phyloP scores from a whole-genome alignment of 2,888 invertebrate species.

The Amphipoea oculea region DNA sequence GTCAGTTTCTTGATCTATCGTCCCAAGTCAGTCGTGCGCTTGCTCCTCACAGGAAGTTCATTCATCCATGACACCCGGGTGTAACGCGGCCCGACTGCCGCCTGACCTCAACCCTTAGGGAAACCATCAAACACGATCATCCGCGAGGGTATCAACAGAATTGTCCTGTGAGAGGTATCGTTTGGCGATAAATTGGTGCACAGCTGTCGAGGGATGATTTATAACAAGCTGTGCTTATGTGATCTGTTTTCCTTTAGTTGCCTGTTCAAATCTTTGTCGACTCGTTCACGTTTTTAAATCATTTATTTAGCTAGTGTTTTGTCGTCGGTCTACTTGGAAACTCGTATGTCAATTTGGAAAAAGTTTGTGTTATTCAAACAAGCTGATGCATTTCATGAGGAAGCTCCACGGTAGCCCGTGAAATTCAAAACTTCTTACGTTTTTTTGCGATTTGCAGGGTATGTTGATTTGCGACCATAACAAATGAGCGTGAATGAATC shows the following conservation, averaged over 20 bases:
- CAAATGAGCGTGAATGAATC: not conserved
- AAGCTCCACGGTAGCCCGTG: not conserved
- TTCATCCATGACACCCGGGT: slow-evolving; percentile 36
- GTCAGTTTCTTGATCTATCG: slow-evolving; percentile 15
- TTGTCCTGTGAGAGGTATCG: slow-evolving; percentile 41
- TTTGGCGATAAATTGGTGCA: slow-evolving; percentile 51
- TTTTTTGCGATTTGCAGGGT: no score
- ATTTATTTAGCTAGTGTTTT: not conserved
- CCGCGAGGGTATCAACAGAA: slow-evolving; percentile 40
- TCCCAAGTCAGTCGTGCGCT: slow-evolving; percentile 39
- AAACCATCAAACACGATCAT: slow-evolving; percentile 52
- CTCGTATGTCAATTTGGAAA: not conserved
- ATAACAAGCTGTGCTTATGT: slow-evolving; percentile 30
- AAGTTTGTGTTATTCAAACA: not conserved
- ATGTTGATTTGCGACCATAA: not conserved
- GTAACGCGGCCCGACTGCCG: slow-evolving; percentile 31
- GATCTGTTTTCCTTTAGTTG: slow-evolving; percentile 28
- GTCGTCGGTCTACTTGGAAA: not conserved
- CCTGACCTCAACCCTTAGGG: slow-evolving; percentile 45
- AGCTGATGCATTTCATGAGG: not conserved
- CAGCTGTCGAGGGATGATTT: slow-evolving; percentile 50
- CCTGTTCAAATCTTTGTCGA: slow-evolving; percentile 1
- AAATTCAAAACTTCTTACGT: not conserved
- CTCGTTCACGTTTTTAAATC: not conserved
- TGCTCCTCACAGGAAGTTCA: slow-evolving; percentile 32